These are phyloP conservation scores for Metalampra italica DNA, from an alignment of 2,888 invertebrate species.

Conservation along the genomic window DNA sequence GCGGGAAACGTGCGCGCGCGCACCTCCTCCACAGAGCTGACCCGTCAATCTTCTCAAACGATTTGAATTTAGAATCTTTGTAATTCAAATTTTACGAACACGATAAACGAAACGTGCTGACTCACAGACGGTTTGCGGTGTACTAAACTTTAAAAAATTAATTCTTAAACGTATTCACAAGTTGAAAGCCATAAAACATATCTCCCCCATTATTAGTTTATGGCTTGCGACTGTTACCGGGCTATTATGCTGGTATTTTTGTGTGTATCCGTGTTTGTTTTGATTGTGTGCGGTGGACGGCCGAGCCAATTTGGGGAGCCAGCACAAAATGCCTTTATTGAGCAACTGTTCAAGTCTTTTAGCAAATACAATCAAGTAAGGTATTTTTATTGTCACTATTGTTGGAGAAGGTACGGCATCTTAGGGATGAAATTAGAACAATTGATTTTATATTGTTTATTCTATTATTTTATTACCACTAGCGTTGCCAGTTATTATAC, in stretches of 20 bases:
- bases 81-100: slow-evolving; percentile 12
- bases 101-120: slow-evolving; percentile 47
- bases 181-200: slow-evolving; percentile 74
- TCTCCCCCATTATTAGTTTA: slow-evolving; percentile 79
- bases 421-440: background rate
- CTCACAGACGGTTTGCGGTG: slow-evolving; percentile 55
- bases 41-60: slow-evolving; percentile 46
- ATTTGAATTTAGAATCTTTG: slow-evolving; percentile 40
- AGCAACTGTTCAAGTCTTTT: slow-evolving; percentile 31
- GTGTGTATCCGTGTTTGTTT: slow-evolving; percentile 70
- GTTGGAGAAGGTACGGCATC: background rate
- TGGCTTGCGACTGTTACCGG: slow-evolving; percentile 68
- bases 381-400: background rate
- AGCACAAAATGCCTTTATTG: slow-evolving; percentile 52
- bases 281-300: slow-evolving; percentile 67
- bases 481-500: no score
- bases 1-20: slow-evolving; percentile 66
- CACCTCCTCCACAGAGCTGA: slow-evolving; percentile 49
- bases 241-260: slow-evolving; percentile 72
- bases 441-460: no score
- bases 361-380: slow-evolving; percentile 14
- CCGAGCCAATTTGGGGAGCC: slow-evolving; percentile 61
- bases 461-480: no score
- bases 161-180: slow-evolving; percentile 66
- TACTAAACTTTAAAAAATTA: slow-evolving; percentile 69